phyloP scores from a whole-genome alignment of 2,888 invertebrate species.

The Pyralis farinalis region DNA sequence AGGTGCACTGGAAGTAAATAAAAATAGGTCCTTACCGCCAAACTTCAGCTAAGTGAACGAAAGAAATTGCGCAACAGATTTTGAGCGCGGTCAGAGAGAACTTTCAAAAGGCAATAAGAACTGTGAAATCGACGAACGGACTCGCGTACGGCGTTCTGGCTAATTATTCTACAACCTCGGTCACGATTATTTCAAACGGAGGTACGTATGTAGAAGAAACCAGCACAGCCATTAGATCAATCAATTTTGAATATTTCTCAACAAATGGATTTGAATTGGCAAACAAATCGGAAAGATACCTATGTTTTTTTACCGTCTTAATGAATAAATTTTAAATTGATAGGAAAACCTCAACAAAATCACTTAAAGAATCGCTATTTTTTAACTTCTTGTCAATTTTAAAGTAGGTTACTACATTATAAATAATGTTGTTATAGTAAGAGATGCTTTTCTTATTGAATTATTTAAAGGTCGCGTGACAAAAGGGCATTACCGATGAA shows the following conservation, averaged over 20 bases:
- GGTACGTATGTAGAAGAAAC: conserved; percentile 32
- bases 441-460: neutral
- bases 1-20: conserved; percentile 40
- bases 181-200: conserved; percentile 63
- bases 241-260: conserved; percentile 15
- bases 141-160: conserved; percentile 44
- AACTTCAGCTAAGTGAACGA: conserved; percentile 31
- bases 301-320: neutral
- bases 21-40: conserved; percentile 40
- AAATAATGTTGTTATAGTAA: neutral
- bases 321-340: neutral
- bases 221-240: conserved; percentile 23
- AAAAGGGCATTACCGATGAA: conserved; percentile 41
- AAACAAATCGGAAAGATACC: conserved; percentile 5
- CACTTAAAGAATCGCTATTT: neutral
- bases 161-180: conserved; percentile 64
- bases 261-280: conserved; percentile 14
- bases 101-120: conserved; percentile 73
- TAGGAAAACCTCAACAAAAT: neutral
- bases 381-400: neutral
- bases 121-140: conserved; percentile 61
- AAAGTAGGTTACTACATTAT: neutral
- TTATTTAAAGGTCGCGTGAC: conserved; percentile 12
- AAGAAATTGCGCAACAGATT: conserved; percentile 45
- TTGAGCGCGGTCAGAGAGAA: conserved; percentile 41